Conservation (phyloP, 2,797 vertebrate genomes). For the Malacoctenus gilli region DNA sequence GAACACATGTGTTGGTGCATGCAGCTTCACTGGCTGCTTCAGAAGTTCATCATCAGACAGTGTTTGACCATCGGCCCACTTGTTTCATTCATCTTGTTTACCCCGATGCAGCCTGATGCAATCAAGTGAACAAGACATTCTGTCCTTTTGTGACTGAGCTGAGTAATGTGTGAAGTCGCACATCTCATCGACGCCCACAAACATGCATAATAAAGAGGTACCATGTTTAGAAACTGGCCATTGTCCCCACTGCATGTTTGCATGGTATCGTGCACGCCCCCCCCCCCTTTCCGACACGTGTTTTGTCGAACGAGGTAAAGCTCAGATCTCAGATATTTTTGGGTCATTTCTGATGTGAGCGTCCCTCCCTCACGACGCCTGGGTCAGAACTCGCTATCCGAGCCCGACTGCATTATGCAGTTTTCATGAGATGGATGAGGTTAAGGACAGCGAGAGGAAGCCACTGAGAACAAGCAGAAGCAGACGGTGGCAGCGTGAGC, state of each 20-base stretch:
- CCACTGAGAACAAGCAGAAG: conserved; percentile 31
- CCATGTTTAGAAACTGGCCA: conserved; percentile 22
- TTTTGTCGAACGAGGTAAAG: conserved; percentile 36
- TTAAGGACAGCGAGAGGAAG: conserved; percentile 55
- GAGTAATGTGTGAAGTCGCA: conserved; percentile 42
- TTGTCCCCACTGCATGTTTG: conserved; percentile 20
- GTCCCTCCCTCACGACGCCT: conserved; percentile 31
- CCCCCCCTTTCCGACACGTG: conserved; percentile 29
- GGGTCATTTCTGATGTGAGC: conserved; percentile 49
- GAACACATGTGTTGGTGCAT: no score
- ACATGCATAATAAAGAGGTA: conserved; percentile 27
- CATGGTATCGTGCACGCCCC: conserved; percentile 39
- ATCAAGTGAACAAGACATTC: conserved; percentile 43
- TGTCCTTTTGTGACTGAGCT: conserved; percentile 30
- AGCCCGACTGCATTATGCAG: conserved; percentile 74
- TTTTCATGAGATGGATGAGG: conserved; percentile 74
- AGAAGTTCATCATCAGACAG: conserved; percentile 61
- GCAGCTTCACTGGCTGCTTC: conserved; percentile 9
- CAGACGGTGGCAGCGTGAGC: conserved; percentile 42
- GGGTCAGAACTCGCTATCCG: conserved; percentile 63
- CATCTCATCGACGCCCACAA: conserved; percentile 24
- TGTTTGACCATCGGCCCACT: conserved; percentile 58
- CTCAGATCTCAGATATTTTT: conserved; percentile 47
- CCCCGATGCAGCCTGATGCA: conserved; percentile 26
- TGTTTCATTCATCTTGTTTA: conserved; percentile 73